phyloP scores from a whole-genome alignment of 1,140 invertebrate species.

The Zaprionus ornatus region DNA sequence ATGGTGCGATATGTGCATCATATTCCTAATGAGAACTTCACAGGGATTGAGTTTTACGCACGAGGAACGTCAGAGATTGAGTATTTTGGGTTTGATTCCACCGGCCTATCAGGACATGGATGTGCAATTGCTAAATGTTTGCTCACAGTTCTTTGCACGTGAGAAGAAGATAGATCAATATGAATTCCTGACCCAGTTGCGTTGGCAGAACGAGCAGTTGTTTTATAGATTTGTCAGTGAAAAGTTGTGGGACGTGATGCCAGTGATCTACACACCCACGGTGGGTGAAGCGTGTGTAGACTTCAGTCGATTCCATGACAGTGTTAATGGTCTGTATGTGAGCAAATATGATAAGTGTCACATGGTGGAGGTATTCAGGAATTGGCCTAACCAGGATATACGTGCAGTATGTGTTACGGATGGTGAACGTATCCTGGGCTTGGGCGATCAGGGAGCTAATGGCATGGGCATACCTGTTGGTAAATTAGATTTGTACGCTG shows the following conservation, averaged over 20 bases:
- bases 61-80: conserved; percentile 52
- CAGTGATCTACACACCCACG: conserved; percentile 83
- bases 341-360: conserved; percentile 98
- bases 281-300: conserved; percentile 90
- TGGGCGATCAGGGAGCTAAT: conserved; percentile 96
- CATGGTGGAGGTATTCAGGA: conserved; percentile 90
- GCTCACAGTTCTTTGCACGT: conserved; percentile 89
- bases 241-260: conserved; percentile 95
- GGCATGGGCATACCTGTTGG: conserved; percentile 99
- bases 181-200: conserved; percentile 90
- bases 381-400: conserved; percentile 86
- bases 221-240: conserved; percentile 96
- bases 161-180: conserved; percentile 92
- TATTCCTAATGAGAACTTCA: too few relatives aligned
- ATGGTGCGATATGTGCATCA: too few relatives aligned
- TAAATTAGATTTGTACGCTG: conserved; percentile 96
- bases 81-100: conserved; percentile 92
- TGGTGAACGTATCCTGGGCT: conserved; percentile 96
- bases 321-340: conserved; percentile 96
- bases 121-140: conserved; percentile 91
- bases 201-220: conserved; percentile 95
- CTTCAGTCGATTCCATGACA: conserved; percentile 54
- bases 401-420: conserved; percentile 97
- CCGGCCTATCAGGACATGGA: conserved; percentile 92
- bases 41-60: conserved; percentile 35